phyloP scores from a whole-genome alignment of 2,888 invertebrate species.

The Callyntrura guangdongensis region DNA sequence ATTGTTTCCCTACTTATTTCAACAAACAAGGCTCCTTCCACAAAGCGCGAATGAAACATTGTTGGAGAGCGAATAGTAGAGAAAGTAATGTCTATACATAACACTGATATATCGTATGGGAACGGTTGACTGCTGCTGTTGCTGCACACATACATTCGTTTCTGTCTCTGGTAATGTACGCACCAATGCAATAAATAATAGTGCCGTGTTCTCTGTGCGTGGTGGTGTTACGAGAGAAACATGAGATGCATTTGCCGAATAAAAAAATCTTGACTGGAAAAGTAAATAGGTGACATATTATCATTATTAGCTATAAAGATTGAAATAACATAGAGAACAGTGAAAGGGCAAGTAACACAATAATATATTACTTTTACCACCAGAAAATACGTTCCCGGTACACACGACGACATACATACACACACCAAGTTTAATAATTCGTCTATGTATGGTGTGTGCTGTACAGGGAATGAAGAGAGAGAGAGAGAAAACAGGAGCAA shows the following conservation, averaged over 20 bases:
- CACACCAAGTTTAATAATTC: neutral
- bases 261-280: slow-evolving; percentile 56
- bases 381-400: neutral
- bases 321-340: slow-evolving; percentile 44
- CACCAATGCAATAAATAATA: slow-evolving; percentile 23
- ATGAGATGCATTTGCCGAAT: slow-evolving; percentile 17
- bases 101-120: neutral
- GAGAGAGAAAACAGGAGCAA: neutral
- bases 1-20: slow-evolving; percentile 61
- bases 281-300: slow-evolving; percentile 76
- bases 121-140: neutral
- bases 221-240: neutral
- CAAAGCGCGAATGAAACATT: neutral
- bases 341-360: neutral
- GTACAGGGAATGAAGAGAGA: too few relatives aligned
- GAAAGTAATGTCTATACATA: slow-evolving; percentile 30
- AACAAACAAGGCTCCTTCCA: slow-evolving; percentile 15
- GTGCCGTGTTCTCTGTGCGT: neutral
- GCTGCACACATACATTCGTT: slow-evolving; percentile 9
- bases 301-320: slow-evolving; percentile 74
- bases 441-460: neutral
- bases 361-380: slow-evolving; percentile 23
- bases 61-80: neutral
- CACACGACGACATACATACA: neutral
- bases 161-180: slow-evolving; percentile 16